Percentiles rank a stretch among this genome's conserved stretches.
Evolutionary conservation across 2,888 invertebrate species (phyloP).

Genomic region (Phragmatobia fuliginosa): DNA sequence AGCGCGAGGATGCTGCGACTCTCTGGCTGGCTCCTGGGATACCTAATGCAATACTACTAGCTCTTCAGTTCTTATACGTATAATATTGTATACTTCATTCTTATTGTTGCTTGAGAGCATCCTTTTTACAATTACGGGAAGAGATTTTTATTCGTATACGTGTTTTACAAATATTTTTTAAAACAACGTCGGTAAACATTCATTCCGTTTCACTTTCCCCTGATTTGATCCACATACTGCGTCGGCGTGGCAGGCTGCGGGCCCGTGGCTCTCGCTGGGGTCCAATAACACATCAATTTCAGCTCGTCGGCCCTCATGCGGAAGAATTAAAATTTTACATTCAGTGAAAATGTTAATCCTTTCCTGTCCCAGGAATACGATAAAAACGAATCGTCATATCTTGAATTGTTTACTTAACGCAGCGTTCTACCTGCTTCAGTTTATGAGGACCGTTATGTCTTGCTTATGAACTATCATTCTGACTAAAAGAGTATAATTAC

Average conservation of each 20-base stretch:
- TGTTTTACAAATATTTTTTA: background rate
- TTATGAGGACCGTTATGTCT: constrained; percentile 32
- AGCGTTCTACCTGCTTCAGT: constrained; percentile 43
- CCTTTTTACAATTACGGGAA: constrained; percentile 18
- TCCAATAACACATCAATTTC: constrained; percentile 80
- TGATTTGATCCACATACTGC: constrained; percentile 50
- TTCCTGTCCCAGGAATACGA: constrained; percentile 74
- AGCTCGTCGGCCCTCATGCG: constrained; percentile 70
- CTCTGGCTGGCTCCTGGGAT: constrained; percentile 70
- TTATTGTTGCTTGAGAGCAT: constrained; percentile 49
- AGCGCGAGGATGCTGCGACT: constrained; percentile 78
- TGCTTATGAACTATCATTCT: constrained; percentile 31
- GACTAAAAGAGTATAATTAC: no score
- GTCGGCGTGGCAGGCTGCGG: constrained; percentile 33
- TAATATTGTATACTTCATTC: constrained; percentile 52
- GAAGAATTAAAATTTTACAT: constrained; percentile 82
- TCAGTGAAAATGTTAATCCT: constrained; percentile 81
- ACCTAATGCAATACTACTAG: constrained; percentile 82
- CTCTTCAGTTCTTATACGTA: constrained; percentile 62
- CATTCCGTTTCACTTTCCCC: constrained; percentile 30
- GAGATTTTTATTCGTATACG: constrained; percentile 5
- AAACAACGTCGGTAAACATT: constrained; percentile 1
- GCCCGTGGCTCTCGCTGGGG: constrained; percentile 62
- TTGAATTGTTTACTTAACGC: constrained; percentile 72
- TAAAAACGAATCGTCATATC: constrained; percentile 80